These are phyloP conservation scores for Metellina segmentata DNA, from an alignment of 2,888 invertebrate species.

Conservation along the genomic window DNA sequence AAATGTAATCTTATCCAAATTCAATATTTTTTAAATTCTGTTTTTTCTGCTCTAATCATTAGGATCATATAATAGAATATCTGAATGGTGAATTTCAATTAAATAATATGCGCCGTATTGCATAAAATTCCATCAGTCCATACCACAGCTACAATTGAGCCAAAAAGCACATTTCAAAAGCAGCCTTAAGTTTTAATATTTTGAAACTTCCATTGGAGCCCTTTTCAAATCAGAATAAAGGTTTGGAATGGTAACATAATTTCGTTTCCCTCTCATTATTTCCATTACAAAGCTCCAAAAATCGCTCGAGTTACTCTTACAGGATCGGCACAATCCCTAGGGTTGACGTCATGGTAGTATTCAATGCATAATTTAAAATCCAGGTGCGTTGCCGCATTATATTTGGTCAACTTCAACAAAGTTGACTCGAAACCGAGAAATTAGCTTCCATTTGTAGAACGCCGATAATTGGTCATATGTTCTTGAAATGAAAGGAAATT, in stretches of 20 bases:
- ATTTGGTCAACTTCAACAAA: not conserved
- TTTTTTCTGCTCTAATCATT: no score
- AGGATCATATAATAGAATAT: no score
- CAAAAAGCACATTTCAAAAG: not conserved
- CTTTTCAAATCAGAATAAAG: not conserved
- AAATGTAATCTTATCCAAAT: no score
- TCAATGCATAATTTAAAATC: conserved; percentile 19
- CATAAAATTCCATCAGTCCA: not conserved
- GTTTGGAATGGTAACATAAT: not conserved
- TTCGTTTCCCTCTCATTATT: not conserved
- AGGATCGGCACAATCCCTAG: not conserved
- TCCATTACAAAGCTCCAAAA: not conserved
- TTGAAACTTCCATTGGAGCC: not conserved
- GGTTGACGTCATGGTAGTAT: not conserved
- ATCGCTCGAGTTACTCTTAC: not conserved
- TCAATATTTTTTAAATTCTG: no score
- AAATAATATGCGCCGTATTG: not conserved
- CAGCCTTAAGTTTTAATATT: not conserved
- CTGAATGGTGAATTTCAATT: not conserved
- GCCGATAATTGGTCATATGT: not conserved
- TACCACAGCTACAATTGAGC: not conserved
- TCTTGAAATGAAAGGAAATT: not conserved
- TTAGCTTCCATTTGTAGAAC: not conserved
- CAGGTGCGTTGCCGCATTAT: not conserved
- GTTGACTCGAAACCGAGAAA: not conserved